A percentile compares a stretch with the other conserved stretches of the same genome.
Evolutionary conservation across 2,113 vertebrate species (phyloP).

Genomic region (Cryptoleucopteryx plumbea): DNA sequence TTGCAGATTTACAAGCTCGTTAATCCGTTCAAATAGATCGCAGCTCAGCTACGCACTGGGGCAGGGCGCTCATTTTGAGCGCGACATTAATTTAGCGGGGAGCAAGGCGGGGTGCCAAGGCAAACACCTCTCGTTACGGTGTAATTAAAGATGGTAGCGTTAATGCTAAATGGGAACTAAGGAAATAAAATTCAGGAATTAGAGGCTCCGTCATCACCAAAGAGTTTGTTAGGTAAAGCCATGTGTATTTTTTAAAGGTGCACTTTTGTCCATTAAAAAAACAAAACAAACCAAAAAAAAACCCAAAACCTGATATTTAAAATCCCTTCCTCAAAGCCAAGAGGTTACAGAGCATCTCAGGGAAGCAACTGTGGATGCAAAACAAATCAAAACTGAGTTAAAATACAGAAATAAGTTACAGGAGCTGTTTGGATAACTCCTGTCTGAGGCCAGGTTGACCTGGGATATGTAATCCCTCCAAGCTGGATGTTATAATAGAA

Average conservation of each 20-base stretch:
- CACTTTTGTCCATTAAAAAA: not conserved
- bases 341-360: not conserved
- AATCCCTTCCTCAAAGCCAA: not conserved
- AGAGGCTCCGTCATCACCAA: not conserved
- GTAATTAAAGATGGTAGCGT: not conserved
- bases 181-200: not conserved
- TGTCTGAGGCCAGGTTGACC: not conserved
- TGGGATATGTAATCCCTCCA: not conserved
- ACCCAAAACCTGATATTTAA: not conserved
- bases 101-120: constrained; percentile 9
- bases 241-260: not conserved
- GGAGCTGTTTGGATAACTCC: not conserved
- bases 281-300: not conserved
- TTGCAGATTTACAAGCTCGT: constrained; percentile 40
- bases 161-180: not conserved
- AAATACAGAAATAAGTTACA: not conserved
- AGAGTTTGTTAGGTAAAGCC: not conserved
- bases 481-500: not conserved
- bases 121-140: not conserved
- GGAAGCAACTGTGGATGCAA: not conserved
- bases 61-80: not conserved
- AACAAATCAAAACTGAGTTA: not conserved
- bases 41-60: not conserved
- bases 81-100: not conserved
- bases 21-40: constrained; percentile 33